These are phyloP conservation scores for Polydrusus tereticollis DNA, from an alignment of 2,888 invertebrate genomes.

Conservation along the genomic window DNA sequence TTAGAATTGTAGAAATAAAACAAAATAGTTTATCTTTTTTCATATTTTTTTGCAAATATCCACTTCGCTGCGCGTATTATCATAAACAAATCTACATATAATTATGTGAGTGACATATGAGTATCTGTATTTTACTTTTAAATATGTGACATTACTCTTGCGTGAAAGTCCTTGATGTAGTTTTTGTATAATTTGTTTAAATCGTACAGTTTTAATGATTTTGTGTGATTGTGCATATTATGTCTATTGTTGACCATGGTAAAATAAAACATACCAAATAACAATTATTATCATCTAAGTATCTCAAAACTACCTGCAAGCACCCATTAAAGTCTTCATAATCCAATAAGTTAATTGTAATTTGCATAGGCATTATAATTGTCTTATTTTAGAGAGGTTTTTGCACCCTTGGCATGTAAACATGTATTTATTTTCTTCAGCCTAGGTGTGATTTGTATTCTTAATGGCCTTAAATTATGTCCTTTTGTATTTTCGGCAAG, in stretches of 20 bases:
- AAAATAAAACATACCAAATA: too few species aligned
- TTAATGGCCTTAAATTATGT: neutral
- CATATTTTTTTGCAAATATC: neutral
- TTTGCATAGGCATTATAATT: neutral
- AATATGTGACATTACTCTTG: slow-evolving; percentile 10
- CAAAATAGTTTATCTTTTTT: too few species aligned
- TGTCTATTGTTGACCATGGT: too few species aligned
- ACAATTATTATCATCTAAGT: neutral
- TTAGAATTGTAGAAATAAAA: too few species aligned
- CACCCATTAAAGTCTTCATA: neutral
- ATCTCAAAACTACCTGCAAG: neutral
- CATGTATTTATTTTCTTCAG: neutral
- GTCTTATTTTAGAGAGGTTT: neutral
- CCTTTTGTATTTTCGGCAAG: neutral
- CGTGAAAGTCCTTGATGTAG: slow-evolving; percentile 12
- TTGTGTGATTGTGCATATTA: too few species aligned
- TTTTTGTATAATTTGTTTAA: neutral
- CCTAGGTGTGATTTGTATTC: neutral
- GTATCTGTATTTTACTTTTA: slow-evolving; percentile 2
- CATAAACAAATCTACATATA: neutral
- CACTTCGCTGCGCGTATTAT: neutral
- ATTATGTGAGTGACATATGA: neutral
- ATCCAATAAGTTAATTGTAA: neutral
- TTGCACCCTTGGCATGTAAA: slow-evolving; percentile 8
- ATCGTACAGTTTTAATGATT: too few species aligned